These are phyloP conservation scores for Ruditapes philippinarum DNA, from an alignment of 1,140 invertebrate species.

Conservation along the genomic window DNA sequence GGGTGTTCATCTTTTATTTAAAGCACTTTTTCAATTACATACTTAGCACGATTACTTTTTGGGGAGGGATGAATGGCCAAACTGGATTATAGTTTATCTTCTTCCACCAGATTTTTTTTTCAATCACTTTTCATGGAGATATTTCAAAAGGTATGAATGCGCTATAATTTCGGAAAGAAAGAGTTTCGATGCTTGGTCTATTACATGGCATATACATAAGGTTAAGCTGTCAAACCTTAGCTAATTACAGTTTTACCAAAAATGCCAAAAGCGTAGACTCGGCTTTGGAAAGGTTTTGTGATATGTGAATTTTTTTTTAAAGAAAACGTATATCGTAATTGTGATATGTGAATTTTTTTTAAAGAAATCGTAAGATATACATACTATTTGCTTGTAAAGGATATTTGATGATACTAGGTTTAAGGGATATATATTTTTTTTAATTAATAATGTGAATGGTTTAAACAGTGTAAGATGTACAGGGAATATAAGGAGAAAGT, in stretches of 20 bases:
- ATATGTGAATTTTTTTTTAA: not conserved
- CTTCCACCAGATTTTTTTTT: slow-evolving; percentile 6
- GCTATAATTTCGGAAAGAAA: not conserved
- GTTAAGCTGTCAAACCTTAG: not conserved
- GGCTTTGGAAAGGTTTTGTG: not conserved
- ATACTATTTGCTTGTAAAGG: no score
- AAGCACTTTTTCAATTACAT: not conserved
- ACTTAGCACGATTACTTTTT: not conserved
- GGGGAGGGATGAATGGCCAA: not conserved
- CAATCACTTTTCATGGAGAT: slow-evolving; percentile 1
- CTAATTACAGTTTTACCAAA: not conserved
- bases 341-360: no score
- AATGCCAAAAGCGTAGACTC: not conserved
- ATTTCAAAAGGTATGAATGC: not conserved
- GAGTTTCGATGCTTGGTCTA: not conserved
- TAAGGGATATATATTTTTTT: no score
- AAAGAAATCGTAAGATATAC: no score
- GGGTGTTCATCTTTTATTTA: not conserved
- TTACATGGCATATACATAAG: not conserved
- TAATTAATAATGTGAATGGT: no score
- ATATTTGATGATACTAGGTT: no score
- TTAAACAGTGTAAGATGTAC: not conserved
- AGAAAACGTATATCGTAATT: no score
- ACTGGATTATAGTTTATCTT: not conserved
- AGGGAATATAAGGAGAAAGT: not conserved